phyloP scores from a whole-genome alignment of 2,113 vertebrate genomes.

The Charadrius vociferus region DNA sequence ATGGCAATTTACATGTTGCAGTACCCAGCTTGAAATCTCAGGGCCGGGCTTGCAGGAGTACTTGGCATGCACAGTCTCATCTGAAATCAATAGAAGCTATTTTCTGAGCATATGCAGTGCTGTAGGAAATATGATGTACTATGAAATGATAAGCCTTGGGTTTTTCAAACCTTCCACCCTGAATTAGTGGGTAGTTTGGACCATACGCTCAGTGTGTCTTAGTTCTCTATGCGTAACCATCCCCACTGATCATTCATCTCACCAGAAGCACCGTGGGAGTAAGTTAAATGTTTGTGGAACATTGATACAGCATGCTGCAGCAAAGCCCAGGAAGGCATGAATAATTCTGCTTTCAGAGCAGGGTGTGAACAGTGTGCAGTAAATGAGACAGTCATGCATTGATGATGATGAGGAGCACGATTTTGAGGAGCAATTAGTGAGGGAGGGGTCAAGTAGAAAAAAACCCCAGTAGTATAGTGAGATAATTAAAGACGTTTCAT shows the following conservation, averaged over 20 bases:
- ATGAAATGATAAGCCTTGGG: not conserved
- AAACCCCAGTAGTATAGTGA: not conserved
- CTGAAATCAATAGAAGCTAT: constrained; percentile 46
- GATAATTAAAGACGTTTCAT: constrained; percentile 26
- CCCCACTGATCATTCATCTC: not conserved
- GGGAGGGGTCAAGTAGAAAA: constrained; percentile 3
- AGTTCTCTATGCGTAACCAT: not conserved
- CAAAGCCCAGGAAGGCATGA: not conserved
- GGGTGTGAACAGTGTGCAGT: not conserved
- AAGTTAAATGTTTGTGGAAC: not conserved
- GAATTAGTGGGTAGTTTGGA: constrained; percentile 7
- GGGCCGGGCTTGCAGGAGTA: not conserved
- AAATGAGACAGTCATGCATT: constrained; percentile 4
- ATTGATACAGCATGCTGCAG: not conserved
- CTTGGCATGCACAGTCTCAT: not conserved
- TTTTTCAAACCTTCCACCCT: constrained; percentile 7
- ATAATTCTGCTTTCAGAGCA: constrained; percentile 8
- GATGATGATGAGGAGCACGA: not conserved
- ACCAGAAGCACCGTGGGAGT: not conserved
- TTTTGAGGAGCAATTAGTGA: constrained; percentile 24
- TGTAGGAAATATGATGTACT: constrained; percentile 22
- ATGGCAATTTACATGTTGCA: not conserved
- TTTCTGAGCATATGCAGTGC: not conserved
- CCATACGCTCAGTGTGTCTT: not conserved
- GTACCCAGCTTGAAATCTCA: not conserved